These are phyloP conservation scores for Limnephilus marmoratus DNA, from an alignment of 2,888 invertebrate genomes.

Conservation along the genomic window DNA sequence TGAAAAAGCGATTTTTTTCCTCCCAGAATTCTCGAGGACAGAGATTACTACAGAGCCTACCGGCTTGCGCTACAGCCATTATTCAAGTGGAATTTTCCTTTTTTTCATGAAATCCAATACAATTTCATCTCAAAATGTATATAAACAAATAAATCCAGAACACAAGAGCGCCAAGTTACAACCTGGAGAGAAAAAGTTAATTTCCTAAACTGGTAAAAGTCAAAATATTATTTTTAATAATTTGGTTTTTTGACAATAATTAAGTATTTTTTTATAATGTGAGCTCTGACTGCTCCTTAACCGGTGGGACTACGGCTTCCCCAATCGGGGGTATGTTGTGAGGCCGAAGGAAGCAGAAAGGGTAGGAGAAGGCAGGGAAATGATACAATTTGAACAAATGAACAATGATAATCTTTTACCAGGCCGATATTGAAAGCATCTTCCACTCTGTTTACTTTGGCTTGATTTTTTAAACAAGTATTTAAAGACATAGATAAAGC, in stretches of 20 bases:
- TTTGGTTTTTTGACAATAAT: not conserved
- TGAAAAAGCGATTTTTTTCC: slow-evolving; percentile 31
- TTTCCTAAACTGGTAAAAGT: not conserved
- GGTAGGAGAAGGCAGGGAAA: too few relatives aligned
- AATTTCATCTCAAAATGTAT: not conserved
- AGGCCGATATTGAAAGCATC: too few relatives aligned
- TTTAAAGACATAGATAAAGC: not conserved
- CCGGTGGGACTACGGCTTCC: too few relatives aligned
- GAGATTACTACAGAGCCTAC: slow-evolving; percentile 30
- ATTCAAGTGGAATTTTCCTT: slow-evolving; percentile 19
- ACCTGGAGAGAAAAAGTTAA: not conserved
- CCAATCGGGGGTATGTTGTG: too few relatives aligned
- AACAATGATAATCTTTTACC: too few relatives aligned
- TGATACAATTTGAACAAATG: too few relatives aligned
- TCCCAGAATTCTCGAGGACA: not conserved
- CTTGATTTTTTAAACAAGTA: not conserved
- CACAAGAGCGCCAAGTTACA: not conserved
- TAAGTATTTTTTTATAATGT: too few relatives aligned
- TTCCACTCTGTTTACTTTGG: not conserved
- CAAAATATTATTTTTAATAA: not conserved
- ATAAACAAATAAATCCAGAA: not conserved
- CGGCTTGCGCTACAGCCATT: slow-evolving; percentile 10
- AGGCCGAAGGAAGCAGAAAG: too few relatives aligned
- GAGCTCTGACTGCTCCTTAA: too few relatives aligned
- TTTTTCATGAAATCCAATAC: not conserved